Evolutionary conservation across 2,888 invertebrate species (phyloP), one percentile per base, ranked within the genome.

Genomic region (Dascillus cervinus): DNA sequence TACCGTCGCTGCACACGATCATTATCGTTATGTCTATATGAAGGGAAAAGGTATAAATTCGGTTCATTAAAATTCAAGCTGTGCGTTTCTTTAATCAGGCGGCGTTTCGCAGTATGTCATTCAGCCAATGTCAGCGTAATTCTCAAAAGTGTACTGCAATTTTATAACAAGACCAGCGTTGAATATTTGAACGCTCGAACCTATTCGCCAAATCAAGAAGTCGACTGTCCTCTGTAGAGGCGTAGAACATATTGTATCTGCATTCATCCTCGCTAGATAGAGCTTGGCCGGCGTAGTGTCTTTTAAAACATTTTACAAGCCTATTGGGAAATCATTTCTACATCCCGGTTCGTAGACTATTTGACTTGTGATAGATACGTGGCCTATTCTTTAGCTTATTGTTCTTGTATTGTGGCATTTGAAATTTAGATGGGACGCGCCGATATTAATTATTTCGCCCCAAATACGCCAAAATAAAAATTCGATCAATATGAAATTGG

Each of bases 291-390:
- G 42, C 36, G 40, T 37, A 39, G 56, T 56, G 55, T 58, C 58
- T 59, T 56, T 56, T 57, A 57, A 55, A 58, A 50, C 56, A 56
- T 62, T 70, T 70, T 70, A 70, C 67, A 67, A 65, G 69, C 66
- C 69, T 66, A 63, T 51, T 61, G 70, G 70, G 69, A 70, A 70
- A 70, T 70, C 70, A 69, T 67, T 62, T 59, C 53, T 50, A 50
- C 48, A 52, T 46, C 48, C 50, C 50, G 48, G 49, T 50, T 47
- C 52, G 50, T 51, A 52, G 49, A 50, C 59, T 59, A 53, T 60
- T 60, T 60, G 59, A 58, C 55, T 57, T 56, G 56, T 57, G 58
- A 60, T 58, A 58, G 58, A 60, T 59, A 50, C 55, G 56, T 53
- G 54, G 48, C 53, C 51, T 53, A 50, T 47, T 47, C 47, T 47